Conservation (phyloP, 1,140 invertebrate species). For the Achroia grisella region DNA sequence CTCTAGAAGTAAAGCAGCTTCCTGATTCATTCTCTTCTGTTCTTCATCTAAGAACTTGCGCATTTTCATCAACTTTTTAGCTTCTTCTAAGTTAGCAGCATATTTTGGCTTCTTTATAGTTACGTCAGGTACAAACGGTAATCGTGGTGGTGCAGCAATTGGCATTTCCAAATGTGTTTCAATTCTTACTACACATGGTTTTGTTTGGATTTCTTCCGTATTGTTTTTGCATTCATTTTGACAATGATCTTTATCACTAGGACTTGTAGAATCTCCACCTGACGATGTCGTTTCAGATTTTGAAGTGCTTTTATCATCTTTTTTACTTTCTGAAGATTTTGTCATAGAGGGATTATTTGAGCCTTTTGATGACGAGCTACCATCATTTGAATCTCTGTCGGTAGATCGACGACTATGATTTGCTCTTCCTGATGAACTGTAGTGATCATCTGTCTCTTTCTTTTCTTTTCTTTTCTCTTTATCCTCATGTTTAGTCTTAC, state of each 20-base stretch:
- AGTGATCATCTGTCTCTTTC: conserved; percentile 74
- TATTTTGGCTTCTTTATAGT: conserved; percentile 76
- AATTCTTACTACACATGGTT: conserved; percentile 47
- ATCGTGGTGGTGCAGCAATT: conserved; percentile 31
- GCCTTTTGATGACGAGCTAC: conserved; percentile 63
- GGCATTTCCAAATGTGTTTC: conserved; percentile 54
- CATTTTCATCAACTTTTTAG: conserved; percentile 77
- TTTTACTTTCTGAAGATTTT: conserved; percentile 48
- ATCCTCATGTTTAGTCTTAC: conserved; percentile 47
- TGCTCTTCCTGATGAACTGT: conserved; percentile 69
- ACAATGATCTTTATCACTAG: conserved; percentile 54
- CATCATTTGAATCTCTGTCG: conserved; percentile 76
- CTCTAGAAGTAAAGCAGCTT: conserved; percentile 62
- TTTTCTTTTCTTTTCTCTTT: conserved; percentile 68
- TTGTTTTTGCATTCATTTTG: conserved; percentile 24
- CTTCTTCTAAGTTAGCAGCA: conserved; percentile 76
- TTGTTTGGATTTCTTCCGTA: conserved; percentile 26
- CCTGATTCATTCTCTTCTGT: conserved; percentile 72
- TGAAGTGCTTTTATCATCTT: conserved; percentile 51
- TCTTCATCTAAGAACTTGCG: conserved; percentile 76
- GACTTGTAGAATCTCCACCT: conserved; percentile 59
- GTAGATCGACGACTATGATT: conserved; percentile 69
- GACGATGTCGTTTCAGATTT: conserved; percentile 61
- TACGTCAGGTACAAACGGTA: conserved; percentile 50
- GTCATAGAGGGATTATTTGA: conserved; percentile 49